phyloP scores from a whole-genome alignment of 2,888 invertebrate species.

The Amphiduros pacificus region DNA sequence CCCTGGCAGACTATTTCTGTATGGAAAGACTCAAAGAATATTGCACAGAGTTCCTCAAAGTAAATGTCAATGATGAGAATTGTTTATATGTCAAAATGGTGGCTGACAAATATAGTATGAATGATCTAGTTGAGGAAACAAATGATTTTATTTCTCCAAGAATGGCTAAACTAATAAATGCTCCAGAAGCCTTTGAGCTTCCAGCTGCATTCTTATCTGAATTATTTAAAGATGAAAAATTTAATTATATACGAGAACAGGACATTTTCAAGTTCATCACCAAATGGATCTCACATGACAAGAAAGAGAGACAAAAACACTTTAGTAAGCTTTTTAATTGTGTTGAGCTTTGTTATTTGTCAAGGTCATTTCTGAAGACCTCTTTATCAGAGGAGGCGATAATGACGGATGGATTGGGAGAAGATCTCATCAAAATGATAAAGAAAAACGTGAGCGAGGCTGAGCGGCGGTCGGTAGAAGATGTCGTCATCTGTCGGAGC shows the following conservation, averaged over 20 bases:
- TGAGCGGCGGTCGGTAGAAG: neutral
- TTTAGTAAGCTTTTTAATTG: neutral
- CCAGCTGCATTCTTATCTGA: constrained; percentile 10
- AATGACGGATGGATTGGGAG: neutral
- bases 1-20: constrained; percentile 19
- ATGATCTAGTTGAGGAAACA: neutral
- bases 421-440: neutral
- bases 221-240: constrained; percentile 7
- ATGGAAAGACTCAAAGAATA: constrained; percentile 15
- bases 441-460: neutral
- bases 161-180: constrained; percentile 1
- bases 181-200: constrained; percentile 2
- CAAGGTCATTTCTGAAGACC: constrained; percentile 1
- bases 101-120: constrained; percentile 9
- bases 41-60: constrained; percentile 11
- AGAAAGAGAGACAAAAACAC: neutral
- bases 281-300: constrained; percentile 8
- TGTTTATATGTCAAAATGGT: constrained; percentile 18
- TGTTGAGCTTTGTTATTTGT: constrained; percentile 10
- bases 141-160: constrained; percentile 17
- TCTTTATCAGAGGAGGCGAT: neutral
- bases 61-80: constrained; percentile 11
- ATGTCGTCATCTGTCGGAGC: constrained; percentile 21
- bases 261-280: constrained; percentile 6
- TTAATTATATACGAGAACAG: constrained; percentile 17